Base-by-base conservation (phyloP, 2,113 vertebrate species). In the mouse (Mus musculus) region DNA sequence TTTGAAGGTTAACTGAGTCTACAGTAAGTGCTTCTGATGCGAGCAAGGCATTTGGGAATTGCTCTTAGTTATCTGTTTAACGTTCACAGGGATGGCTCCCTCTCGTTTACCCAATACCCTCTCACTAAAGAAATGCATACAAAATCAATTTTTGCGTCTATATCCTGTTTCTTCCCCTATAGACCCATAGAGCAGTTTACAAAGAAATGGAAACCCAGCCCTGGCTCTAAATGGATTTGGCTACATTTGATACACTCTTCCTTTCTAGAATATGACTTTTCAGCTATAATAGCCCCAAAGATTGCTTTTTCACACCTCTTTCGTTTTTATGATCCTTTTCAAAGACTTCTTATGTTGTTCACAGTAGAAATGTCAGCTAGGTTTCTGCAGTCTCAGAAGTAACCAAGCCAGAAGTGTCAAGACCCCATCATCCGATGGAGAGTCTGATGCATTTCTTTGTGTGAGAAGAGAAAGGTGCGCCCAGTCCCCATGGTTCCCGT, bases 321-420 rank as follows among this genome's bases (percentile, higher is more conserved):
- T 95, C 89, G 52, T 91, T 97, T 98, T 91, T 86, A 90, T 86
- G 59, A 84, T 97, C 97, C 95, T 92, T 97, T 97, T 85, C 95
- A 96, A 97, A 97, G 95, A 26, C 75, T 94, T 92, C 28, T 30
- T 67, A 89, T n/a, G 13, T 81, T 24, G 36, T 80, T 97, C 26
- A 56, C 72, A 93, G 93, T 89, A 94, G 96, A 82, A 17, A 56
- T 30, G 88, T 89, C 73, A 85, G 59, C 7, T 7, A 93, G 72
- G 46, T 96, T 97, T 97, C 56, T 75, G 93, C 67, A 72, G 30
- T 11, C 95, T 98, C 89, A 95, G 14, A 94, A 98, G 67, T 96
- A 78, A 92, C 82, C 46, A 56, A 89, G 90, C 67, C 49, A 54
- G 95, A 96, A 96, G 65, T 85, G 10, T 78, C 67, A 93, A 3